Percentiles rank a stretch among this genome's conserved stretches.
These are phyloP conservation scores for Chelon labrosus DNA, from an alignment of 2,797 vertebrate species.

Conservation along the genomic window DNA sequence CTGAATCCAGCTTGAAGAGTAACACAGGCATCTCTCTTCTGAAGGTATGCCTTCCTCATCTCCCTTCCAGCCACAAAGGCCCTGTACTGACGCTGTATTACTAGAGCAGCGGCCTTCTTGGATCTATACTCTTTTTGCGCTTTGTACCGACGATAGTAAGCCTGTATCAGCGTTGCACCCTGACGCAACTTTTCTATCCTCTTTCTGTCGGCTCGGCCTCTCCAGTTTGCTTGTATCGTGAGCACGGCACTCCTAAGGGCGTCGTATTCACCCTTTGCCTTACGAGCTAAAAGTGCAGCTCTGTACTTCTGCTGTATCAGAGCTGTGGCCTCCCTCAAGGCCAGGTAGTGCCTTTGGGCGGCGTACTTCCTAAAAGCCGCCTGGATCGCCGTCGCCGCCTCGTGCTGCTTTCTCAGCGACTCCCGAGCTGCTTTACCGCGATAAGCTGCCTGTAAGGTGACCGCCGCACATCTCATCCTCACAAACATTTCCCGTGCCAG, in stretches of 20 bases:
- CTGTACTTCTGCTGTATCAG: conserved; percentile 85
- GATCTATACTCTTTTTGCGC: conserved; percentile 74
- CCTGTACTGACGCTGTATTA: conserved; percentile 86
- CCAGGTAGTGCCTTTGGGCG: conserved; percentile 74
- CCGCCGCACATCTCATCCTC: conserved; percentile 75
- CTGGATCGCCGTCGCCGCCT: conserved; percentile 87
- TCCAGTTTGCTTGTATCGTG: conserved; percentile 88
- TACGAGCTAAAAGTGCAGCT: conserved; percentile 76
- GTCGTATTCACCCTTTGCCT: conserved; percentile 70
- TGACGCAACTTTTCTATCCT: conserved; percentile 64
- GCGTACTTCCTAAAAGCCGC: conserved; percentile 81
- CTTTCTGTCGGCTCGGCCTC: conserved; percentile 81
- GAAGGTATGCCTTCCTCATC: conserved; percentile 71
- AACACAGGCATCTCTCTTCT: conserved; percentile 74
- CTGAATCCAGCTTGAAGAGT: conserved; percentile 88
- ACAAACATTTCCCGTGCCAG: conserved; percentile 77
- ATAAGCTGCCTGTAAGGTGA: conserved; percentile 86
- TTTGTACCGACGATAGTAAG: conserved; percentile 83
- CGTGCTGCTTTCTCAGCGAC: conserved; percentile 61
- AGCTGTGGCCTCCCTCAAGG: conserved; percentile 68
- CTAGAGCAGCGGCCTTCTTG: conserved; percentile 74
- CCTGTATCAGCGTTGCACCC: conserved; percentile 86
- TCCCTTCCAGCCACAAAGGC: conserved; percentile 71
- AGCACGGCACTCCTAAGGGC: conserved; percentile 67
- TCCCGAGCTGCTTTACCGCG: conserved; percentile 83